Evolutionary conservation across 2,888 invertebrate species (phyloP).

Genomic region (Ypsolopha scabrella): DNA sequence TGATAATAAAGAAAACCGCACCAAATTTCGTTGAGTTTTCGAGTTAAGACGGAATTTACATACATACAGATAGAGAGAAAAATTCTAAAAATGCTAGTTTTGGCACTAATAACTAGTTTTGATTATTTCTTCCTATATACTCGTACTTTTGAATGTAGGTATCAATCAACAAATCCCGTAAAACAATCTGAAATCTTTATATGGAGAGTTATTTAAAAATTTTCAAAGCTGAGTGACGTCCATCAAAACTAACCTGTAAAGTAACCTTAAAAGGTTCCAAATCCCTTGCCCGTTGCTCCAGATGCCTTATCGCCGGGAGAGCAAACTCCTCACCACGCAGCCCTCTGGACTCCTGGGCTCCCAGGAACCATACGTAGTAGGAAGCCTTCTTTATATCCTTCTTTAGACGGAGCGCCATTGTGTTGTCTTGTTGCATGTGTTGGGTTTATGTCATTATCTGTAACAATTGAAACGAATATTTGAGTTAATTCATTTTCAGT

Average conservation of each 20-base stretch:
- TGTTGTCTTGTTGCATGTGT: constrained; percentile 17
- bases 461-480: constrained; percentile 30
- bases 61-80: too few relatives aligned
- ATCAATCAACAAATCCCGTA: too few relatives aligned
- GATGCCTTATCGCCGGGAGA: constrained; percentile 84
- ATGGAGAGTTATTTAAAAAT: too few relatives aligned
- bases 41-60: too few relatives aligned
- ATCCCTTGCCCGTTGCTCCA: constrained; percentile 86
- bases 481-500: too few relatives aligned
- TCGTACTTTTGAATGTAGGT: too few relatives aligned
- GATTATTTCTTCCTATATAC: too few relatives aligned
- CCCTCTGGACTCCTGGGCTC: constrained; percentile 94
- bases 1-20: too few relatives aligned
- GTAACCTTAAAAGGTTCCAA: constrained; percentile 93
- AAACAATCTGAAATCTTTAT: too few relatives aligned
- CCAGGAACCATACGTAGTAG: constrained; percentile 94
- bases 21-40: too few relatives aligned
- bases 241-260: constrained; percentile 72
- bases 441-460: constrained; percentile 50
- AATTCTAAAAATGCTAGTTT: too few relatives aligned
- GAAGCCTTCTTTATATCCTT: constrained; percentile 92
- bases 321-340: constrained; percentile 88
- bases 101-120: too few relatives aligned
- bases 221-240: neutral
- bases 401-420: constrained; percentile 83